These are phyloP conservation scores for Sylvilagus floridanus DNA, from an alignment of 2,797 vertebrate species.

Conservation along the genomic window DNA sequence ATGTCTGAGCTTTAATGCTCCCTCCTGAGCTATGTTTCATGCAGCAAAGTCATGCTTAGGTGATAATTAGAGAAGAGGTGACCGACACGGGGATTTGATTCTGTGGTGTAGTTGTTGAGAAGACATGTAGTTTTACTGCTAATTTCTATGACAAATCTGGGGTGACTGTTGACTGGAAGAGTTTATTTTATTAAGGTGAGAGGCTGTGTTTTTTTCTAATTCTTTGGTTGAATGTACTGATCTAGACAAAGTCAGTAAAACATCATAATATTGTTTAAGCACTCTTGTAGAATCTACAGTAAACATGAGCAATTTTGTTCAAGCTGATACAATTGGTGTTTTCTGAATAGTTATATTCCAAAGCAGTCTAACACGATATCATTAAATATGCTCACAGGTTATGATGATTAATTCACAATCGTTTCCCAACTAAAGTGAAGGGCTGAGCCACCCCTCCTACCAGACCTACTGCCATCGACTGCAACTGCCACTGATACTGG, in stretches of 20 bases:
- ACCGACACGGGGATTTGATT: conserved; percentile 57
- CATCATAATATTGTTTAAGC: not conserved
- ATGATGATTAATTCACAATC: not conserved
- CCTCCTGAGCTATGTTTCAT: conserved; percentile 49
- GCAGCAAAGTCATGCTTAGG: conserved; percentile 42
- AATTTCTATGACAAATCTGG: conserved; percentile 60
- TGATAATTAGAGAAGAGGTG: conserved; percentile 68
- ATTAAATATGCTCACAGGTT: not conserved
- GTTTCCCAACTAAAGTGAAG: not conserved
- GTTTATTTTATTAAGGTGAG: conserved; percentile 56
- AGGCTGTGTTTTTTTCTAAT: not conserved
- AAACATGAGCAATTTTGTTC: conserved; percentile 27
- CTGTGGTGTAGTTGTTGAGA: conserved; percentile 33
- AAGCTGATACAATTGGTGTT: not conserved
- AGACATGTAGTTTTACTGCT: conserved; percentile 42
- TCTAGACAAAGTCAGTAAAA: conserved; percentile 63
- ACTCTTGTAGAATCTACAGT: not conserved
- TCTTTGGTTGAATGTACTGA: conserved; percentile 44
- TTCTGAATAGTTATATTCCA: conserved; percentile 41
- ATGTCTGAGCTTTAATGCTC: conserved; percentile 55
- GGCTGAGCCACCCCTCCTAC: not conserved
- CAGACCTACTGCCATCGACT: not conserved
- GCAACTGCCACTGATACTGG: not conserved
- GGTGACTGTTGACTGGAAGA: conserved; percentile 40
- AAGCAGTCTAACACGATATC: not conserved